phyloP scores from a whole-genome alignment of 2,888 invertebrate species.

The Ormyrus thymus region DNA sequence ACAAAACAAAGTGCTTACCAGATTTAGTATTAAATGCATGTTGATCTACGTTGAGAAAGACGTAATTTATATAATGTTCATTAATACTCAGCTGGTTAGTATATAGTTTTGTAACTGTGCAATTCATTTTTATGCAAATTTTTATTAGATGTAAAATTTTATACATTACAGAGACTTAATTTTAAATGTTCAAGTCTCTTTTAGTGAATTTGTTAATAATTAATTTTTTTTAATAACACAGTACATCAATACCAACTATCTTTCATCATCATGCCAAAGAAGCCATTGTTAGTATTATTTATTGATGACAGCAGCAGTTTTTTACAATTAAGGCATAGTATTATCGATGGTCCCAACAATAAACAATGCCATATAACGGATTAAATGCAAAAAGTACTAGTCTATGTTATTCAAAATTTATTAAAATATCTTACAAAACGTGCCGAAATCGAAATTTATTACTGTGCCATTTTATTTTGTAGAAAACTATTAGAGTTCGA shows the following conservation, averaged over 20 bases:
- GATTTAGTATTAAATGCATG: slow-evolving; percentile 41
- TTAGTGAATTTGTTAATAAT: slow-evolving; percentile 47
- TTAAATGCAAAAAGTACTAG: slow-evolving; percentile 39
- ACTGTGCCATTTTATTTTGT: slow-evolving; percentile 51
- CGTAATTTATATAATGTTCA: slow-evolving; percentile 32
- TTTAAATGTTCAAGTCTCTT: slow-evolving; percentile 30
- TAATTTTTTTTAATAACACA: slow-evolving; percentile 48
- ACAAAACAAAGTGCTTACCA: slow-evolving; percentile 23
- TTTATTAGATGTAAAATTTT: slow-evolving; percentile 45
- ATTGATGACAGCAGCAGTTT: slow-evolving; percentile 47
- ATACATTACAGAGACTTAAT: slow-evolving; percentile 22
- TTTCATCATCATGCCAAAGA: slow-evolving; percentile 67
- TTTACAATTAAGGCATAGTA: slow-evolving; percentile 54
- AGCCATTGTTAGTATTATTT: slow-evolving; percentile 62
- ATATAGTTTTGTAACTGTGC: slow-evolving; percentile 40
- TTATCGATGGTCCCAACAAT: slow-evolving; percentile 47
- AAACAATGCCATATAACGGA: slow-evolving; percentile 42
- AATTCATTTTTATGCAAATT: slow-evolving; percentile 44
- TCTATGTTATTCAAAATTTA: slow-evolving; percentile 36
- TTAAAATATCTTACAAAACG: slow-evolving; percentile 29
- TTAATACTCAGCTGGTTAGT: slow-evolving; percentile 46
- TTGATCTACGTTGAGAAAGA: slow-evolving; percentile 31
- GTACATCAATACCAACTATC: slow-evolving; percentile 48
- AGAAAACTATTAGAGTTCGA: slow-evolving; percentile 33
- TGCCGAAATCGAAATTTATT: slow-evolving; percentile 48